phyloP scores from a whole-genome alignment of 1,140 invertebrate species.

The Colletes latitarsis region DNA sequence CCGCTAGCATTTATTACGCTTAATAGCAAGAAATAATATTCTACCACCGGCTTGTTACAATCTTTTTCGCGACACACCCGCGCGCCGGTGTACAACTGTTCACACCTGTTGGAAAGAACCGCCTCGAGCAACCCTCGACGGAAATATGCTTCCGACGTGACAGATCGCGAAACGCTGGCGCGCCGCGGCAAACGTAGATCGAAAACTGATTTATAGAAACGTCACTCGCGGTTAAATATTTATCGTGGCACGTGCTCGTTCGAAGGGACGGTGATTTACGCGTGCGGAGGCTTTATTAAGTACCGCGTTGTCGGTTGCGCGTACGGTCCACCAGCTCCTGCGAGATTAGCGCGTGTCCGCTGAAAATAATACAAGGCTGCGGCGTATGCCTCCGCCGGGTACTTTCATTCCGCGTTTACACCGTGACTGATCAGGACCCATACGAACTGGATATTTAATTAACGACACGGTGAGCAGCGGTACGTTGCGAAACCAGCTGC shows the following conservation, averaged over 20 bases:
- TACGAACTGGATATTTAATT: slow-evolving; percentile 71
- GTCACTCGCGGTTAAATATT: slow-evolving; percentile 3
- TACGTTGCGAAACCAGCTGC: slow-evolving; percentile 60
- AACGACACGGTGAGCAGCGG: slow-evolving; percentile 54
- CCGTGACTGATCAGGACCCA: slow-evolving; percentile 57
- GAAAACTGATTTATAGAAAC: slow-evolving; percentile 17
- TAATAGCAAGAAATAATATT: too few relatives aligned
- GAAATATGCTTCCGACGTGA: not conserved
- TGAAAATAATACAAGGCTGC: slow-evolving; percentile 16
- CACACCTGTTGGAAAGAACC: not conserved
- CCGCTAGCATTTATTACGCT: too few relatives aligned
- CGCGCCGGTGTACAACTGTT: too few relatives aligned
- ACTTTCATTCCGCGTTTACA: slow-evolving; percentile 50
- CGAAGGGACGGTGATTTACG: slow-evolving; percentile 17
- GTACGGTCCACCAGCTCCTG: not conserved
- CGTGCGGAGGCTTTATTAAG: slow-evolving; percentile 21
- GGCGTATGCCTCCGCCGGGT: slow-evolving; percentile 32
- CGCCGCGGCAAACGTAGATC: not conserved
- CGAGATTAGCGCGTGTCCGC: slow-evolving; percentile 7
- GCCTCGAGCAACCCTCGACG: too few relatives aligned
- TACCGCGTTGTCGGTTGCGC: not conserved
- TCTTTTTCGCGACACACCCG: too few relatives aligned
- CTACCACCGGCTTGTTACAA: too few relatives aligned
- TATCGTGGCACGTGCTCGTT: slow-evolving; percentile 28
- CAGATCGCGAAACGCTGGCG: not conserved